phyloP scores from a whole-genome alignment of 2,888 invertebrate genomes.

The Temnothorax ravouxi region DNA sequence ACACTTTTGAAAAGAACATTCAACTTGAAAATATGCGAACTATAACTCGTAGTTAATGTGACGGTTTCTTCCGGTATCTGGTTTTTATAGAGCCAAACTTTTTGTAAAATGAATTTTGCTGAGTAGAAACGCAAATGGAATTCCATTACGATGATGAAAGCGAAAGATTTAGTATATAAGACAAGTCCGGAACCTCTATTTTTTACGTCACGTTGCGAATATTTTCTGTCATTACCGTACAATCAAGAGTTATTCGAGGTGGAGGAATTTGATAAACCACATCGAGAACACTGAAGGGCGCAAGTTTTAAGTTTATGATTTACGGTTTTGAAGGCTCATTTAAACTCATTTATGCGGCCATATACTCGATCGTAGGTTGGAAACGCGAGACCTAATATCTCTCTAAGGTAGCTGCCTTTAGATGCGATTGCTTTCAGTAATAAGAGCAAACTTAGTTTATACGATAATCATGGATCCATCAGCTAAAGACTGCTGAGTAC shows the following conservation, averaged over 20 bases:
- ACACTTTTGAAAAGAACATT: slow-evolving; percentile 65
- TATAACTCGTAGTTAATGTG: slow-evolving; percentile 57
- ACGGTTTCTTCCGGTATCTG: slow-evolving; percentile 58
- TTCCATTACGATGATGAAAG: slow-evolving; percentile 51
- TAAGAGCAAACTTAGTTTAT: slow-evolving; percentile 35
- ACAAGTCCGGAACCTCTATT: not conserved
- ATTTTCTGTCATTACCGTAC: not conserved
- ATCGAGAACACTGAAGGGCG: not conserved
- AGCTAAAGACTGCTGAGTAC: not conserved
- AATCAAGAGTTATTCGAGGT: slow-evolving; percentile 18
- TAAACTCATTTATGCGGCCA: not conserved
- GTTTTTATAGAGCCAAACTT: slow-evolving; percentile 45
- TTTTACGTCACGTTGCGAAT: not conserved
- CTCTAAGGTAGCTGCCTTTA: not conserved
- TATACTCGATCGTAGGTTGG: not conserved
- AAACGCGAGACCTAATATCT: slow-evolving; percentile 19
- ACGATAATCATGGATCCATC: not conserved
- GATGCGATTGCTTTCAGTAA: slow-evolving; percentile 11
- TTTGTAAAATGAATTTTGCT: slow-evolving; percentile 59
- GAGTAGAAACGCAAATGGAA: slow-evolving; percentile 47
- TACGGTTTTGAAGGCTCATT: not conserved
- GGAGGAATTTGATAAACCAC: not conserved
- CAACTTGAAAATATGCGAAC: slow-evolving; percentile 64
- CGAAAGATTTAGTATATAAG: slow-evolving; percentile 38
- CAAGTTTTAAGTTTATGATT: slow-evolving; percentile 12